phyloP scores from a whole-genome alignment of 2,888 invertebrate species.

The Aquatica leii region DNA sequence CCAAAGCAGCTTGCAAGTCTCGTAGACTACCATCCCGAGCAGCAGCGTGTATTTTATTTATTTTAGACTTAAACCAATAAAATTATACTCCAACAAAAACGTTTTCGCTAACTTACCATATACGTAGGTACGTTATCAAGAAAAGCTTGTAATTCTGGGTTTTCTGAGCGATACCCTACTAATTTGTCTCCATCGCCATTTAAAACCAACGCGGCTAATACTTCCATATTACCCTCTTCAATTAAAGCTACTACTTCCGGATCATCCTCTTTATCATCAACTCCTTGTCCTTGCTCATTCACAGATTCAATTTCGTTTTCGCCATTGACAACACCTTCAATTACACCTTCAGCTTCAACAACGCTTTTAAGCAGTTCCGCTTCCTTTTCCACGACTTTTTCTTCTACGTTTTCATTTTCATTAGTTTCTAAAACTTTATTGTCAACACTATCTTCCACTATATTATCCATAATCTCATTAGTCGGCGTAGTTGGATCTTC shows the following conservation, averaged over 20 bases:
- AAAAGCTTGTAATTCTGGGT: slow-evolving; percentile 85
- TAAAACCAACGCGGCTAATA: slow-evolving; percentile 86
- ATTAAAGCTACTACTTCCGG: slow-evolving; percentile 73
- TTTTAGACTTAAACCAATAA: slow-evolving; percentile 75
- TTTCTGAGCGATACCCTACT: slow-evolving; percentile 72
- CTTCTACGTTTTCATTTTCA: slow-evolving; percentile 31
- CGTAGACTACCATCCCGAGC: slow-evolving; percentile 84
- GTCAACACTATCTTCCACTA: neutral
- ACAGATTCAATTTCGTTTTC: slow-evolving; percentile 59
- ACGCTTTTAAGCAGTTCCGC: slow-evolving; percentile 12
- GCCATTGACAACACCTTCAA: slow-evolving; percentile 60
- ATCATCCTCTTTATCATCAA: slow-evolving; percentile 66
- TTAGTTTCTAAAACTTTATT: slow-evolving; percentile 10
- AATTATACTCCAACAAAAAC: slow-evolving; percentile 10
- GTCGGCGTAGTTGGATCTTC: neutral
- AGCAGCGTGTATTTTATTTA: slow-evolving; percentile 86
- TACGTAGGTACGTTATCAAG: slow-evolving; percentile 87
- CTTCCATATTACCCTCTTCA: slow-evolving; percentile 84
- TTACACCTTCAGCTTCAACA: slow-evolving; percentile 54
- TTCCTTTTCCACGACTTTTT: neutral
- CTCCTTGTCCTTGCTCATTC: slow-evolving; percentile 61
- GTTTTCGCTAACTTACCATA: slow-evolving; percentile 72
- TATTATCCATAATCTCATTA: neutral
- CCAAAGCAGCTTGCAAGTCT: slow-evolving; percentile 84
- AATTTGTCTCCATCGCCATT: slow-evolving; percentile 86